Conservation (phyloP, 2,113 vertebrate species). For the Phocoena phocoena region DNA sequence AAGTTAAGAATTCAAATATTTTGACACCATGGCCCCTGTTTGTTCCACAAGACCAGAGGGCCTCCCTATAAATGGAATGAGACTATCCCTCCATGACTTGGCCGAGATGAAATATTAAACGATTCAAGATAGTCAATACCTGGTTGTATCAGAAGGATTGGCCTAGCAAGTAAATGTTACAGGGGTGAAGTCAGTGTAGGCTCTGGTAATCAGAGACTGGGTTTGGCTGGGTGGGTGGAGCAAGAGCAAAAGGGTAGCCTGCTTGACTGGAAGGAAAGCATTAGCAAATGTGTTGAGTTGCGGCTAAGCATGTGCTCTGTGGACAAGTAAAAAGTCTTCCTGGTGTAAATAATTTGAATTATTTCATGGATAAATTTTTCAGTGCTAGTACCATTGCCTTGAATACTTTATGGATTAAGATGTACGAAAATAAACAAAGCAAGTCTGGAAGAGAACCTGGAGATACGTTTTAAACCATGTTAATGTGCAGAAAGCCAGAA, state of each 20-base stretch:
- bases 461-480: not conserved
- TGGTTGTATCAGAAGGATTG: conserved; percentile 19
- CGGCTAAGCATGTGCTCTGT: conserved; percentile 2
- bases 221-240: not conserved
- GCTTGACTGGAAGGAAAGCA: not conserved
- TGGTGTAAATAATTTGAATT: conserved; percentile 33
- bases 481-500: conserved; percentile 44
- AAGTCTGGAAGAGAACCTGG: not conserved
- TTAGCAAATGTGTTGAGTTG: not conserved
- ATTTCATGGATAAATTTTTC: conserved; percentile 8
- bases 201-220: not conserved
- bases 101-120: conserved; percentile 35
- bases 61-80: not conserved
- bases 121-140: not conserved
- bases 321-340: conserved; percentile 9
- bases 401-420: not conserved
- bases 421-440: conserved; percentile 34
- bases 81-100: not conserved
- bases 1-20: conserved; percentile 47
- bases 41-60: not conserved
- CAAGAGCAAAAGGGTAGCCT: not conserved
- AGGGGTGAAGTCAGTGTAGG: not conserved
- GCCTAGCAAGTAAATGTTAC: not conserved
- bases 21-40: not conserved
- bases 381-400: not conserved